Base-by-base conservation (phyloP, 2,797 vertebrate species). In the Capromys pilorides region DNA sequence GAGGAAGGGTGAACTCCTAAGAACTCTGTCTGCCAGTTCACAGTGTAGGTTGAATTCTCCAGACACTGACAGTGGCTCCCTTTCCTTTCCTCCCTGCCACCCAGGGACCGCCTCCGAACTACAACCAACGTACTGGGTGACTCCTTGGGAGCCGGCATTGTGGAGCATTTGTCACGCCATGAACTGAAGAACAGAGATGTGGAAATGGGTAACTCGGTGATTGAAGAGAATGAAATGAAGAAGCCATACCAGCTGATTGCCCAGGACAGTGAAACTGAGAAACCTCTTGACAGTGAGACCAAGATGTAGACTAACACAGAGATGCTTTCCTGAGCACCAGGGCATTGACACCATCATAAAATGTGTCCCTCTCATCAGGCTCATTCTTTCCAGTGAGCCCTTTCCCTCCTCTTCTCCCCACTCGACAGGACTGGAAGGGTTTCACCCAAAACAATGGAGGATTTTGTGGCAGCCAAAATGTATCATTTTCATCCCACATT, bases 121-220 rank as follows among this genome's bases (percentile, higher is more conserved):
- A 99, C 99, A 28, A 99, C 99, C 93, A 99, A 99, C 0, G 99
- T 99, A 49, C 86, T 99, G 97, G 99, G 99, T 62, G 99, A 99
- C 84, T 99, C 99, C 0, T 99, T 99, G 0, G 99, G 99, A 62
- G 99, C 99, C 0, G 99, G 99, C 57, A 99, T 99, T 10, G 98
- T 99, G n/a, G 99, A 99, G 98, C 99, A 99, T 91, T 98, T 99
- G 95, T 99, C 99, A 45, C 98, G 98, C 61, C 99, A 99, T 0
- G 99, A 99, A 98, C 98, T 99, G 59, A 99, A 99, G 98, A 98
- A 97, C 96, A 98, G 87, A 78, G 99, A 99, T 81, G 98, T 98
- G 28, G 99, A 99, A 97, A 99, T 99, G 99, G 99, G 99, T 2
- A 99, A 99, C 98, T 99, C 99, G 0, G 99, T 99, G 96, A 98